These are phyloP conservation scores for Chrysemys picta DNA, from an alignment of 2,113 vertebrate genomes.

Conservation along the genomic window DNA sequence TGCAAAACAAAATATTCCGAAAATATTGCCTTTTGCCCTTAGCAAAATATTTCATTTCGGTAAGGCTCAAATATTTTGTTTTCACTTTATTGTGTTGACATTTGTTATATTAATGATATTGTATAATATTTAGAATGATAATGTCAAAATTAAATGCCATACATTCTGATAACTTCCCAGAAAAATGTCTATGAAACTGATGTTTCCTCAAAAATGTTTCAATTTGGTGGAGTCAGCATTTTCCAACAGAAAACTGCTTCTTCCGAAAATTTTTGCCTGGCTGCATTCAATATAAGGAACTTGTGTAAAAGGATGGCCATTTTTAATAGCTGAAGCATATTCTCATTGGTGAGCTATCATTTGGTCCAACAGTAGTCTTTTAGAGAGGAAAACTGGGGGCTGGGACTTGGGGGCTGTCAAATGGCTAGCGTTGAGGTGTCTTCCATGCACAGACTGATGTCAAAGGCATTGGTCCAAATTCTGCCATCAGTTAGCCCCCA, in stretches of 20 bases:
- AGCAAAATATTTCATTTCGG: background rate
- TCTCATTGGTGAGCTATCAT: background rate
- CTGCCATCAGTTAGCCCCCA: background rate
- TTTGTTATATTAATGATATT: background rate
- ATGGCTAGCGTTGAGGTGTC: background rate
- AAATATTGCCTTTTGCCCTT: background rate
- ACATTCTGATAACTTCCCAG: fast-evolving
- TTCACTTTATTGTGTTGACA: background rate
- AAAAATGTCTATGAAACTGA: background rate
- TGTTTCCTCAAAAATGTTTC: background rate
- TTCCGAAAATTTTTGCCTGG: fast-evolving
- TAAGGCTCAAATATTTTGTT: background rate
- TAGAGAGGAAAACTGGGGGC: background rate
- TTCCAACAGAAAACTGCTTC: background rate
- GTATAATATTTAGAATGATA: background rate
- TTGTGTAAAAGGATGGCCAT: fast-evolving
- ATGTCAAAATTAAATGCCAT: background rate
- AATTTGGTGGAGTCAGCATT: background rate
- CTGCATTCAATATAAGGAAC: background rate
- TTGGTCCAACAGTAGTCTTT: background rate
- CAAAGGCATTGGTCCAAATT: background rate
- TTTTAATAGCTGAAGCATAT: background rate
- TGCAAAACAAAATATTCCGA: background rate
- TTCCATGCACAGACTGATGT: background rate
- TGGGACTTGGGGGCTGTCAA: background rate